Conservation (phyloP, 2,113 vertebrate genomes). For the Myotis yumanensis region DNA sequence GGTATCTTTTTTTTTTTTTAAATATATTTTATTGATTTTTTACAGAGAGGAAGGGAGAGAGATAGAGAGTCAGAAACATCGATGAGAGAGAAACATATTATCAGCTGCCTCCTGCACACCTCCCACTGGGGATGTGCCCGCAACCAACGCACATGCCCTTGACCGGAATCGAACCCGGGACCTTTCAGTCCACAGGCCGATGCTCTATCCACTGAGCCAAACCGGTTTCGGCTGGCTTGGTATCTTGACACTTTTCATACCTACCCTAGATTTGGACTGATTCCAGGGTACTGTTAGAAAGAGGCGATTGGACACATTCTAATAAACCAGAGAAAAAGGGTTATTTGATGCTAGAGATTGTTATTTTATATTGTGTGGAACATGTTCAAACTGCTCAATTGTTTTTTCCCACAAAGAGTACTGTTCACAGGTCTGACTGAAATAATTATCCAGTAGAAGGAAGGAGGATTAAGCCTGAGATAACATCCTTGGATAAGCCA, state of each 20-base stretch:
- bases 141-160: no score
- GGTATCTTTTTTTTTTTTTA: no score
- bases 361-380: slow-evolving; percentile 11
- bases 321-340: neutral
- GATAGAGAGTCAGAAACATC: no score
- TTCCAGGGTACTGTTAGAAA: neutral
- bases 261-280: neutral
- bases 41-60: no score
- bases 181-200: no score
- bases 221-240: no score
- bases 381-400: slow-evolving; percentile 3
- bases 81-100: no score
- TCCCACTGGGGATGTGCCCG: no score
- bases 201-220: no score
- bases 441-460: slow-evolving; percentile 37
- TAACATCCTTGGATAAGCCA: slow-evolving; percentile 56
- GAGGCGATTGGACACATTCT: slow-evolving; percentile 7
- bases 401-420: slow-evolving; percentile 44
- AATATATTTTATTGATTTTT: no score
- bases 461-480: slow-evolving; percentile 58
- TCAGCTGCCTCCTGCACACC: no score
- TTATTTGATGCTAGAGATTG: slow-evolving; percentile 8
- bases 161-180: no score
- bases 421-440: slow-evolving; percentile 22
- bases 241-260: slow-evolving; percentile 22